Percentiles rank a stretch among this genome's conserved stretches.
These are phyloP conservation scores for Gymnocheta viridis DNA, from an alignment of 2,888 invertebrate species.

Conservation along the genomic window DNA sequence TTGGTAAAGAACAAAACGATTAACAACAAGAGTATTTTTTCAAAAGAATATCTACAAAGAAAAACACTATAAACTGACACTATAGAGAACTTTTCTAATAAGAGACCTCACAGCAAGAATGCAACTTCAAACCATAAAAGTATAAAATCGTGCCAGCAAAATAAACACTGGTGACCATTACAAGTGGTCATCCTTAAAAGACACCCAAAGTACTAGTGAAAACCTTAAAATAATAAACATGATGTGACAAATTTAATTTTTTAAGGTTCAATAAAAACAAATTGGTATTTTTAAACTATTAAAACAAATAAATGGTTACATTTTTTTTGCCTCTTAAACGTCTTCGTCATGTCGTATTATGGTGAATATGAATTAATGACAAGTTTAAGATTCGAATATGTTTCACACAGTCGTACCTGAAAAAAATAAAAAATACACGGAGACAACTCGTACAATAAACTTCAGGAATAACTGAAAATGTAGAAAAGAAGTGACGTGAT, in stretches of 20 bases:
- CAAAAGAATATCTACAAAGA: constrained; percentile 52
- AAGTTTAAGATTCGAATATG: constrained; percentile 15
- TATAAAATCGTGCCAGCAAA: constrained; percentile 56
- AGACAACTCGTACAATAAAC: constrained; percentile 25
- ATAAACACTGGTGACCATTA: constrained; percentile 58
- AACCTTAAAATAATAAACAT: constrained; percentile 66
- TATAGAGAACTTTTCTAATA: constrained; percentile 7
- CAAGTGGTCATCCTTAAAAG: constrained; percentile 47
- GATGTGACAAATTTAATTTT: constrained; percentile 68
- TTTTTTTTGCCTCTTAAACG: constrained; percentile 14
- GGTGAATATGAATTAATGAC: constrained; percentile 20
- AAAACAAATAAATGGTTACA: constrained; percentile 53
- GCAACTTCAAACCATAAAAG: constrained; percentile 36
- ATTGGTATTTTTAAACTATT: constrained; percentile 50
- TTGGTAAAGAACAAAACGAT: constrained; percentile 40
- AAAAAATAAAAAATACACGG: constrained; percentile 7
- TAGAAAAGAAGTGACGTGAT: constrained; percentile 42
- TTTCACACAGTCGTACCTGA: background rate
- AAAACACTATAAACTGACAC: constrained; percentile 27
- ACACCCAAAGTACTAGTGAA: constrained; percentile 21
- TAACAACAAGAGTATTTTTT: constrained; percentile 65
- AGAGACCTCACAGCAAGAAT: constrained; percentile 49
- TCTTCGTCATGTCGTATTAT: constrained; percentile 9
- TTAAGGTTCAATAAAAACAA: constrained; percentile 42
- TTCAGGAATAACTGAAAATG: background rate